phyloP scores from a whole-genome alignment of 2,113 vertebrate species.

The Henicopernis longicauda region DNA sequence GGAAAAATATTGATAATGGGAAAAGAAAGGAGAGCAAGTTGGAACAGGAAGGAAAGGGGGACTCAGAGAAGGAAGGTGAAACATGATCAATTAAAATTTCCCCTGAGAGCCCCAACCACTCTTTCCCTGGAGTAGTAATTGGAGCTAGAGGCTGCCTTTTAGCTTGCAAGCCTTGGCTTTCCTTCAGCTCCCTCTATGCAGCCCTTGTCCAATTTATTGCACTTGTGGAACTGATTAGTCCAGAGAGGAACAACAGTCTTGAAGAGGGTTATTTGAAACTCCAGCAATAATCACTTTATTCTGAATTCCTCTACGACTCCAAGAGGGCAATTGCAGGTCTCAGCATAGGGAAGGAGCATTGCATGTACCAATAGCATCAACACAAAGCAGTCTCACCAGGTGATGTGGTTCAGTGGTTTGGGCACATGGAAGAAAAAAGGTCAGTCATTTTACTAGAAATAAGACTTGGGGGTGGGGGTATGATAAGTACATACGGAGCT shows the following conservation, averaged over 20 bases:
- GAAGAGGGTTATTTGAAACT: neutral
- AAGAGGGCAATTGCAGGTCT: neutral
- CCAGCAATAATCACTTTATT: neutral
- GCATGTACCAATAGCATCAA: neutral
- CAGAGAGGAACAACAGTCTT: neutral
- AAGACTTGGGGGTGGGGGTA: neutral
- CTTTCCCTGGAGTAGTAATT: neutral
- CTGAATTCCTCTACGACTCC: neutral
- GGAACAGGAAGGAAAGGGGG: neutral
- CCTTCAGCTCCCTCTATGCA: neutral
- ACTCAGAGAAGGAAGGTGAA: neutral
- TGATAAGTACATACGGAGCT: neutral
- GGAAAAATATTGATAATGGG: neutral
- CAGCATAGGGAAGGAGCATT: neutral
- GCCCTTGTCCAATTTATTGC: conserved; percentile 3
- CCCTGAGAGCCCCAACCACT: neutral
- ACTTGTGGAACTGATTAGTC: conserved; percentile 23
- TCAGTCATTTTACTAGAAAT: neutral
- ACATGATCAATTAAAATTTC: neutral
- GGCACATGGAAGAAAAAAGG: neutral
- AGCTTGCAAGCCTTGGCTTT: neutral
- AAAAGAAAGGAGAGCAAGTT: neutral
- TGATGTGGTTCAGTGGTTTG: neutral
- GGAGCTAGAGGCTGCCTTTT: neutral
- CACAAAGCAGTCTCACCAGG: neutral